Evolutionary conservation across 1,140 invertebrate species (phyloP).

Genomic region (Cotesia chilonis): DNA sequence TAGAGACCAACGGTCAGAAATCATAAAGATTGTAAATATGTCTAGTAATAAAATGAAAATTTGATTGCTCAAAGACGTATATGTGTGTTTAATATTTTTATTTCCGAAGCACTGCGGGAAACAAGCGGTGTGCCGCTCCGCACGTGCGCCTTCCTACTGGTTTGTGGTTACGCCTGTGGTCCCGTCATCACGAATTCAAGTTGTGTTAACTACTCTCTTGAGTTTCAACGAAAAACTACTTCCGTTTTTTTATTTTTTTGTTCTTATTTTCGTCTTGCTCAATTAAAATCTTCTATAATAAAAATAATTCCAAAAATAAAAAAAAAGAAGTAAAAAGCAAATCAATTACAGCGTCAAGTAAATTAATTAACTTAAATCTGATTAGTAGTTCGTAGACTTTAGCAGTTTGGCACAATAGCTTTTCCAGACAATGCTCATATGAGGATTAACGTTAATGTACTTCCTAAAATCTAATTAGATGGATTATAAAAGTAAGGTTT

Average conservation of each 20-base stretch:
- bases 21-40: background rate
- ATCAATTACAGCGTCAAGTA: no score
- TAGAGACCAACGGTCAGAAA: no score
- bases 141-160: constrained; percentile 29
- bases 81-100: constrained; percentile 1
- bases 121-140: constrained; percentile 13
- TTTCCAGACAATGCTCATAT: no score
- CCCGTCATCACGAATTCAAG: constrained; percentile 18
- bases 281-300: no score
- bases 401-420: no score
- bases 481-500: constrained; percentile 23
- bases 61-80: background rate
- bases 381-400: no score
- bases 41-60: background rate
- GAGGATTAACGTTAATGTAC: background rate
- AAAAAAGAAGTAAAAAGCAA: no score
- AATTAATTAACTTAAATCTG: no score
- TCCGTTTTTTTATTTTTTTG: background rate
- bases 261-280: background rate
- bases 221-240: constrained; percentile 21
- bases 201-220: constrained; percentile 19
- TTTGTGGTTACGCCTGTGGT: constrained; percentile 23
- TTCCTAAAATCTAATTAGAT: constrained; percentile 22
- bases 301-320: no score
- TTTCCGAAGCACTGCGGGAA: constrained; percentile 16